These are phyloP conservation scores for Papio anubis DNA, from an alignment of 2,113 vertebrate genomes.

Conservation along the genomic window DNA sequence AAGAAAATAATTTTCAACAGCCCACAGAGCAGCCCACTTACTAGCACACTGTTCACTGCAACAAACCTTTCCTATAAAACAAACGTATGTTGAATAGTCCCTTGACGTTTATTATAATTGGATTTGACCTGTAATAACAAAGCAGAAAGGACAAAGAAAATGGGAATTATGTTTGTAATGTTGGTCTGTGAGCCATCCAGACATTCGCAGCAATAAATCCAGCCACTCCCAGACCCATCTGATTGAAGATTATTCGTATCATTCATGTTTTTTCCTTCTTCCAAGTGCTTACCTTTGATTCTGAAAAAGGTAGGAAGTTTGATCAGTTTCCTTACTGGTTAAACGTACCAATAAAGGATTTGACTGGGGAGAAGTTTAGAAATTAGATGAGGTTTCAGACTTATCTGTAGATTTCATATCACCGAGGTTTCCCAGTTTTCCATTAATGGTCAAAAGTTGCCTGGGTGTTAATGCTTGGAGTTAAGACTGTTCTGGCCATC, in stretches of 20 bases:
- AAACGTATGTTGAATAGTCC: neutral
- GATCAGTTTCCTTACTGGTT: neutral
- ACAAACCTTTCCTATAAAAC: conserved; percentile 9
- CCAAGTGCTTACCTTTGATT: neutral
- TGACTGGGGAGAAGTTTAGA: neutral
- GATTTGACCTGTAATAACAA: neutral
- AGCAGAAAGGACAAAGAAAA: neutral
- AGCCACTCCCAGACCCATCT: neutral
- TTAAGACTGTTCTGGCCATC: neutral
- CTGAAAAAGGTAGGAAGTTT: neutral
- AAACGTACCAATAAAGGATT: neutral
- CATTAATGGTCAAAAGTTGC: neutral
- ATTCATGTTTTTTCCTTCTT: neutral
- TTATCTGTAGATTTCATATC: neutral
- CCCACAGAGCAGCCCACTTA: neutral
- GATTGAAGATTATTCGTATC: neutral
- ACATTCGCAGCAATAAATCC: neutral
- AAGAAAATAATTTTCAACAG: neutral
- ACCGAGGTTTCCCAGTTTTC: neutral
- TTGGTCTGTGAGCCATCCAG: neutral
- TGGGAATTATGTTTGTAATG: neutral
- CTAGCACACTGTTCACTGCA: neutral
- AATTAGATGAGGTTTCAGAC: neutral
- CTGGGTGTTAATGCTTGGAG: neutral
- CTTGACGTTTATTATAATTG: conserved; percentile 12